Percentiles rank a stretch among this genome's conserved stretches.
Conservation (phyloP, 2,113 vertebrate species). For the Pyxicephalus adspersus region DNA sequence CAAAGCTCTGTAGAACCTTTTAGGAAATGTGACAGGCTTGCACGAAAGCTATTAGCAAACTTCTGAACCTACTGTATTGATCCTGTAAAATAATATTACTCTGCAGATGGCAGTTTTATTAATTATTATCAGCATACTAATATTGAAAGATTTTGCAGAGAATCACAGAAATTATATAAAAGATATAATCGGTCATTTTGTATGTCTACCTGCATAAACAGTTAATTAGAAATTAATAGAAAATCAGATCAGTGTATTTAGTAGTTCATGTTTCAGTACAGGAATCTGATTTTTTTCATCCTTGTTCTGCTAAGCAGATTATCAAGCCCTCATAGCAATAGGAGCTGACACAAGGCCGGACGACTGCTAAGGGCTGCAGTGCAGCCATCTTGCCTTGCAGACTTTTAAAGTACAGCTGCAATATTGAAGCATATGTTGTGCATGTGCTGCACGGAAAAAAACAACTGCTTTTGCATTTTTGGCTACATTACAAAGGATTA, state of each 20-base stretch:
- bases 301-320: constrained; percentile 15
- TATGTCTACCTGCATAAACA: constrained; percentile 1
- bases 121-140: background rate
- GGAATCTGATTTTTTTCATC: constrained; percentile 3
- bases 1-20: background rate
- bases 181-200: too few species aligned
- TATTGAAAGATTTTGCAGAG: background rate
- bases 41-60: background rate
- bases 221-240: constrained; percentile 1
- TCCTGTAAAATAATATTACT: constrained; percentile 9
- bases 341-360: background rate
- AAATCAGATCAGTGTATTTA: background rate
- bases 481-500: too few species aligned
- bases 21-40: background rate
- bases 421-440: too few species aligned
- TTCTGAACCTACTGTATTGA: background rate
- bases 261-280: background rate
- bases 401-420: too few species aligned
- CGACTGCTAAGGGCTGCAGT: background rate
- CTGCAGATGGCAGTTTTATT: background rate
- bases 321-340: constrained; percentile 11
- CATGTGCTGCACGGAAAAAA: too few species aligned
- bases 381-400: constrained; percentile 8
- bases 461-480: too few species aligned
- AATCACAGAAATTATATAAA: too few species aligned